Conservation (phyloP, 2,797 vertebrate genomes). For the Pseudocheirus occidentalis region DNA sequence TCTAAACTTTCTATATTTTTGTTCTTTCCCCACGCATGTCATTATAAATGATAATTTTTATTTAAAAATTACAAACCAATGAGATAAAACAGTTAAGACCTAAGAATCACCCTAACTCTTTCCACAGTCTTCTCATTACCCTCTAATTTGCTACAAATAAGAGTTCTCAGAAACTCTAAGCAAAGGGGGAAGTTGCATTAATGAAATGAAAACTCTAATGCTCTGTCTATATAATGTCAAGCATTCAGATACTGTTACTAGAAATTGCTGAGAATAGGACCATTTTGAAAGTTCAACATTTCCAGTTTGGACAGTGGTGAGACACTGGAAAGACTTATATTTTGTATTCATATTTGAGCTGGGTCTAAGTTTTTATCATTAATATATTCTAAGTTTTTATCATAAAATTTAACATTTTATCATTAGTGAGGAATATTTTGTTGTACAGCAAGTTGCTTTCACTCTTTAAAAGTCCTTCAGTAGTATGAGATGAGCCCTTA, state of each 20-base stretch:
- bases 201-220: conserved; percentile 9
- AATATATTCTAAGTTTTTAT: not conserved
- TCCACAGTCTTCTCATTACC: not conserved
- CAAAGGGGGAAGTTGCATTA: conserved; percentile 18
- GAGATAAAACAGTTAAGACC: not conserved
- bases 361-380: conserved; percentile 41
- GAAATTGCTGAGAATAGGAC: conserved; percentile 56
- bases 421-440: not conserved
- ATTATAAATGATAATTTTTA: not conserved
- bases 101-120: not conserved
- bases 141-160: not conserved
- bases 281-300: conserved; percentile 29
- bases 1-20: not conserved
- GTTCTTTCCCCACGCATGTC: not conserved
- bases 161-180: conserved; percentile 37
- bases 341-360: conserved; percentile 35
- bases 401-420: not conserved
- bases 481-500: not conserved
- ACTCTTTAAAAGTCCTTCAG: not conserved
- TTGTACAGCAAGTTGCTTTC: not conserved
- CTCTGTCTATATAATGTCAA: not conserved
- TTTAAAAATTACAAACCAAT: not conserved
- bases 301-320: conserved; percentile 31
- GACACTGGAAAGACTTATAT: conserved; percentile 30
- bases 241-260: not conserved